Conservation (phyloP, 2,888 invertebrate species). For the Trichogramma evanescens region DNA sequence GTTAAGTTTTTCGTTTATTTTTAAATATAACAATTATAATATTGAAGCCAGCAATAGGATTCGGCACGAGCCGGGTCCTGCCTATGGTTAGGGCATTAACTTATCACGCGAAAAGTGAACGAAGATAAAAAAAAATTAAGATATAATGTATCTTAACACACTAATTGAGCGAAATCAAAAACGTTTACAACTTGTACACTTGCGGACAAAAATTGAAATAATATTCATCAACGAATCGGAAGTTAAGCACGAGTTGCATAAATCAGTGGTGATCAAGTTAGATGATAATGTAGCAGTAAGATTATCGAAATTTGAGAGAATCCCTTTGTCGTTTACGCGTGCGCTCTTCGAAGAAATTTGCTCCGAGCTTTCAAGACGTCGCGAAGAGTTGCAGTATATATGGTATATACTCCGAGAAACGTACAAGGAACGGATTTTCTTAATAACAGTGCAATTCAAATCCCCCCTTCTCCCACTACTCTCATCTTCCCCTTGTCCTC, state of each 20-base stretch:
- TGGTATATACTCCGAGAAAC: no score
- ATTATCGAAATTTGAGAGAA: constrained; percentile 33
- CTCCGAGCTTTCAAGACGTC: no score
- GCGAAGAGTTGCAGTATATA: no score
- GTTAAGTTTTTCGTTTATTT: constrained; percentile 31
- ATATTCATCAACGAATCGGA: constrained; percentile 21
- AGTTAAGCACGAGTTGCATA: constrained; percentile 13
- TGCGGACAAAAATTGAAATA: background rate
- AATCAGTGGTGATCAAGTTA: constrained; percentile 27
- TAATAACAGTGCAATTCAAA: no score
- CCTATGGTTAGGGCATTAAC: constrained; percentile 46
- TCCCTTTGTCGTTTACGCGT: constrained; percentile 22
- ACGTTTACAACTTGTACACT: no score
- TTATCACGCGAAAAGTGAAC: constrained; percentile 17
- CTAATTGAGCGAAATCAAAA: no score
- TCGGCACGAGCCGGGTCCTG: constrained; percentile 41
- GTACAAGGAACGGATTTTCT: no score
- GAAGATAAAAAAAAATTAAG: background rate
- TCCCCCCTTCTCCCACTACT: no score
- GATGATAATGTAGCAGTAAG: constrained; percentile 18
- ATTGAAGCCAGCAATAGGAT: constrained; percentile 45
- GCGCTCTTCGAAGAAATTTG: constrained; percentile 1
- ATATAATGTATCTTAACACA: background rate
- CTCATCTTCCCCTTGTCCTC: no score
- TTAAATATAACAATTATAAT: constrained; percentile 17